Conservation (phyloP, 2,888 invertebrate genomes). For the Lasioglossum leucozonium region DNA sequence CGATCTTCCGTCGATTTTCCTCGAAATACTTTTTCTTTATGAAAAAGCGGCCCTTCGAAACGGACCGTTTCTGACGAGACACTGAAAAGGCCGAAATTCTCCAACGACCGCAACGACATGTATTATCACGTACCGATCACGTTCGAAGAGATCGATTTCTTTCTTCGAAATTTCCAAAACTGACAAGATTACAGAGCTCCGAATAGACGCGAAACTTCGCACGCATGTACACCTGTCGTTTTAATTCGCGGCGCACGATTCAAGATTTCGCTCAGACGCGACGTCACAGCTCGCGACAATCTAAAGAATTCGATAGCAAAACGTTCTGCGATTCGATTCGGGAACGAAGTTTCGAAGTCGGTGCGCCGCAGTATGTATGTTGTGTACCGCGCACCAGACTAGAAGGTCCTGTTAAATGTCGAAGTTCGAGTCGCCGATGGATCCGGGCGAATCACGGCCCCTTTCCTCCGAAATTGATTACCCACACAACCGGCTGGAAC, state of each 20-base stretch:
- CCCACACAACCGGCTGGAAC: background rate
- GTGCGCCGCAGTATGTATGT: background rate
- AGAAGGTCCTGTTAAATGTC: conserved; percentile 15
- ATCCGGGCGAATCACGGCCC: background rate
- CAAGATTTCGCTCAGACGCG: background rate
- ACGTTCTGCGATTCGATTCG: background rate
- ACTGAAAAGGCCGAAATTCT: background rate
- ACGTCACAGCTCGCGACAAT: background rate
- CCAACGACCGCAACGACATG: too few relatives aligned
- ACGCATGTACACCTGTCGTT: too few relatives aligned
- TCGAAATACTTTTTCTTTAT: too few relatives aligned
- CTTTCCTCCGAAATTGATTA: conserved; percentile 3
- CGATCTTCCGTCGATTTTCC: conserved; percentile 5
- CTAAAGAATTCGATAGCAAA: background rate
- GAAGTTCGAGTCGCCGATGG: conserved; percentile 21
- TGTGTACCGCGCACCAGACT: background rate
- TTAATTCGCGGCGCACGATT: background rate
- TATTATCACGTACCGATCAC: too few relatives aligned
- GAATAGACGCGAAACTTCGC: too few relatives aligned
- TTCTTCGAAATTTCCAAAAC: too few relatives aligned
- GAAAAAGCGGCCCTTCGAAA: too few relatives aligned
- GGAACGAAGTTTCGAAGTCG: background rate
- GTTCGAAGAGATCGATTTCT: background rate
- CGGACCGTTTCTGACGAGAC: too few relatives aligned
- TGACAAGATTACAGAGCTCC: too few relatives aligned